These are phyloP conservation scores for Echinometra lucunter DNA, from an alignment of 53 echinoderm and acorn worm genomes.

Conservation along the genomic window DNA sequence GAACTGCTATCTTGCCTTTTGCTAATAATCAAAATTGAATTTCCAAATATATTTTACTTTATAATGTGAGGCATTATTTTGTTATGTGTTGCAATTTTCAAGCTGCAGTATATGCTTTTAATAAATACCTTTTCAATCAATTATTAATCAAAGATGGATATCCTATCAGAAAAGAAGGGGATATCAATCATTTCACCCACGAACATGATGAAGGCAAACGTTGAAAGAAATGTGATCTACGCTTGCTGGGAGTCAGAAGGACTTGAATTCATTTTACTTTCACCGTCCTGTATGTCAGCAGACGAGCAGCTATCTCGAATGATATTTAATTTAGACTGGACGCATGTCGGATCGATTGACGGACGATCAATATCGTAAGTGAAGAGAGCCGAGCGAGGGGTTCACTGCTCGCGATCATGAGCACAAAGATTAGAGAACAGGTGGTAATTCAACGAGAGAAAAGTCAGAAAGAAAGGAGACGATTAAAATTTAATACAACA, in stretches of 20 bases:
- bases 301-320: background rate
- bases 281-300: no score
- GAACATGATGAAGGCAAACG: background rate
- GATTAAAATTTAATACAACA: background rate
- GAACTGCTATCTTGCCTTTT: no score
- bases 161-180: background rate
- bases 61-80: no score
- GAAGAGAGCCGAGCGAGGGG: background rate
- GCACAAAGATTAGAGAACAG: background rate
- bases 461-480: background rate
- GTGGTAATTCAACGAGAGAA: background rate
- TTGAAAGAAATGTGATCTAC: background rate
- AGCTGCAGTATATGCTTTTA: no score
- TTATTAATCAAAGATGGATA: background rate
- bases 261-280: no score
- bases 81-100: no score
- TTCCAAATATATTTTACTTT: no score
- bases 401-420: slow-evolving; percentile 12
- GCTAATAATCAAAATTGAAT: no score
- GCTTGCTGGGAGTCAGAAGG: no score
- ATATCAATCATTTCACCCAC: background rate
- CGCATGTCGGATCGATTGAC: background rate
- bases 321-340: background rate
- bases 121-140: no score
- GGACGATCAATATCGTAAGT: slow-evolving; percentile 5